Conservation (phyloP, 2,113 vertebrate species). For the Misgurnus anguillicaudatus region DNA sequence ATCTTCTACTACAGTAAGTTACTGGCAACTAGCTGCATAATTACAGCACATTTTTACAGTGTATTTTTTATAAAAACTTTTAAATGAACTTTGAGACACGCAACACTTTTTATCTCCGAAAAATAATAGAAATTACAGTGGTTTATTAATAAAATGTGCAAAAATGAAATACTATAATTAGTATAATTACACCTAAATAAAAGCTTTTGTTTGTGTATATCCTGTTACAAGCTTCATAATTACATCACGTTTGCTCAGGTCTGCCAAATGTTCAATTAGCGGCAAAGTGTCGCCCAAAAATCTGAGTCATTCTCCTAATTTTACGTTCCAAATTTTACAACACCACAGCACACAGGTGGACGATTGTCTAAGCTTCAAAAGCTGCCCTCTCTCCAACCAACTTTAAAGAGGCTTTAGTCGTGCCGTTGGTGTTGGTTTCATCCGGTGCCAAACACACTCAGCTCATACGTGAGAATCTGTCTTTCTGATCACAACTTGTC, state of each 20-base stretch:
- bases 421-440: slow-evolving; percentile 75
- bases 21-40: no score
- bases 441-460: slow-evolving; percentile 78
- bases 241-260: slow-evolving; percentile 9
- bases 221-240: slow-evolving; percentile 26
- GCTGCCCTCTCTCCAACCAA: slow-evolving; percentile 10
- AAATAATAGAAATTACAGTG: no score
- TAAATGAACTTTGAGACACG: no score
- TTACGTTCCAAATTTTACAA: not conserved
- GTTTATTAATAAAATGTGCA: not conserved
- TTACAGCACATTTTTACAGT: no score
- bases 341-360: slow-evolving; percentile 4
- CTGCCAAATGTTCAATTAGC: slow-evolving; percentile 42
- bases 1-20: no score
- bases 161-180: not conserved
- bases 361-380: slow-evolving; percentile 29
- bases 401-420: slow-evolving; percentile 41
- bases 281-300: not conserved
- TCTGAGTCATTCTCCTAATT: slow-evolving; percentile 3
- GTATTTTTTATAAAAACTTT: no score
- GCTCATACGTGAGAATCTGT: slow-evolving; percentile 80
- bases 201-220: not conserved
- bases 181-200: slow-evolving; percentile 26
- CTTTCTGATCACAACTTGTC: slow-evolving; percentile 79
- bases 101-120: no score